A percentile compares a stretch with the other conserved stretches of the same genome.
Conservation (phyloP, 2,797 vertebrate genomes). For the Coreius guichenoti region DNA sequence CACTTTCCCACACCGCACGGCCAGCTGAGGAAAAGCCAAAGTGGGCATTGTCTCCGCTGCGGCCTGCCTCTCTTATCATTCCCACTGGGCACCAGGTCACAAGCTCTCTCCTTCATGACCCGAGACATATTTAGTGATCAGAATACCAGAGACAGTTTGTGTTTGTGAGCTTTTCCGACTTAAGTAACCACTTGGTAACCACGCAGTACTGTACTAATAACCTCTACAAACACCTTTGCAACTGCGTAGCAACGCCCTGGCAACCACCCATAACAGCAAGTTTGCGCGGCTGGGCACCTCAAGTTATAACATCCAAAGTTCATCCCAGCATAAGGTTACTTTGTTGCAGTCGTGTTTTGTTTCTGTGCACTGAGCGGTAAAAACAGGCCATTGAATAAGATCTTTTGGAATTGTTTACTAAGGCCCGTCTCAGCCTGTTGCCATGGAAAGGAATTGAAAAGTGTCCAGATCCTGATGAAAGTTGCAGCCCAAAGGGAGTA, state of each 20-base stretch:
- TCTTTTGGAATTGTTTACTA: slow-evolving; percentile 37
- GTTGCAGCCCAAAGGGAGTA: slow-evolving; percentile 36
- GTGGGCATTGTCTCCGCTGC: slow-evolving; percentile 13
- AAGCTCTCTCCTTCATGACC: slow-evolving; percentile 11
- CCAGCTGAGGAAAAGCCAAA: slow-evolving; percentile 32
- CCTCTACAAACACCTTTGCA: no score
- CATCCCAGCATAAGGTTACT: slow-evolving; percentile 27
- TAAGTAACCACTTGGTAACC: not conserved
- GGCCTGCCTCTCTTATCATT: slow-evolving; percentile 35
- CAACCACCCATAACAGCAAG: not conserved
- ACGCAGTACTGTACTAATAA: not conserved
- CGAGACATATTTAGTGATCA: not conserved
- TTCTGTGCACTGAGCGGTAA: slow-evolving; percentile 14
- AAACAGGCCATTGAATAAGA: not conserved
- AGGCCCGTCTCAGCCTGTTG: slow-evolving; percentile 41
- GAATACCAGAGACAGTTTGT: not conserved
- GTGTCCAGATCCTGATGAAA: slow-evolving; percentile 40
- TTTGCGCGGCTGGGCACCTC: not conserved
- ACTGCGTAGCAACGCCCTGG: not conserved
- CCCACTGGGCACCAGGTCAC: slow-evolving; percentile 27
- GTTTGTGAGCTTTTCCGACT: not conserved
- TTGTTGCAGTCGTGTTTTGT: slow-evolving; percentile 35
- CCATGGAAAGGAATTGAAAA: slow-evolving; percentile 37
- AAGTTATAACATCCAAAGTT: not conserved
- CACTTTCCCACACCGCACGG: slow-evolving; percentile 62